Base-by-base conservation (phyloP, 2,113 vertebrate species). In the Apteryx mantelli region DNA sequence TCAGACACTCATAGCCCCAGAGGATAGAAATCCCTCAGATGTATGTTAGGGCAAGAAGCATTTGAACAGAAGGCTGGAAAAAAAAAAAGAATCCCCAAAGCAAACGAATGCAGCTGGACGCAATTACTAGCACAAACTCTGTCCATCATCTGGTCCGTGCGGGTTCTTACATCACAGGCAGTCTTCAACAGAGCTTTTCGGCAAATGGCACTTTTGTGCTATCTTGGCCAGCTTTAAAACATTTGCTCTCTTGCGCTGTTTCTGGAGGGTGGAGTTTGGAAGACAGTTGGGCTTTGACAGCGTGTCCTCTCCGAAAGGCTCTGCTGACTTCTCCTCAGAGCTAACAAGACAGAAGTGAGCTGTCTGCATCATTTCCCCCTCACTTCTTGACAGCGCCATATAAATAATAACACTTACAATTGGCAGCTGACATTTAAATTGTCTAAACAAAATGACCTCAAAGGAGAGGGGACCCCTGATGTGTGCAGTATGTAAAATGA, bases 391-490 rank as follows among this genome's bases (percentile, higher is more conserved):
- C 78, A 89, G 25, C 21, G 76, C 55, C 80, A 24, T 56, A 84
- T n/a, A 53, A 82, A 84, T 86, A 76, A 70, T 55, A 79, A 86
- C 70, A 55, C 55, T 74, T 91, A 69, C 3, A 89, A 80, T 34
- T 66, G 64, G 63, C 82, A 95, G 68, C 25, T 96, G 88, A 94
- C 63, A 83, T 93, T 95, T 89, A 86, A 25, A 44, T 60, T 53
- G 36, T 46, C 58, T 66, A 50, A 86, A 86, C 58, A 76, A 95
- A 87, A 80, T 77, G 0, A 86, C 42, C 88, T 93, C 76, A 88
- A 83, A 96, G 48, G 40, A 91, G 25, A 86, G 30, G 65, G 7
- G 32, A 6, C 34, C 60, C 46, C 58, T 78, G 44, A 87, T 0
- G 2, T 17, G 52, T 36, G 73, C 88, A 71, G 30, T 65, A 65